phyloP scores from a whole-genome alignment of 2,797 vertebrate genomes.

The Rhinichthys osculus region DNA sequence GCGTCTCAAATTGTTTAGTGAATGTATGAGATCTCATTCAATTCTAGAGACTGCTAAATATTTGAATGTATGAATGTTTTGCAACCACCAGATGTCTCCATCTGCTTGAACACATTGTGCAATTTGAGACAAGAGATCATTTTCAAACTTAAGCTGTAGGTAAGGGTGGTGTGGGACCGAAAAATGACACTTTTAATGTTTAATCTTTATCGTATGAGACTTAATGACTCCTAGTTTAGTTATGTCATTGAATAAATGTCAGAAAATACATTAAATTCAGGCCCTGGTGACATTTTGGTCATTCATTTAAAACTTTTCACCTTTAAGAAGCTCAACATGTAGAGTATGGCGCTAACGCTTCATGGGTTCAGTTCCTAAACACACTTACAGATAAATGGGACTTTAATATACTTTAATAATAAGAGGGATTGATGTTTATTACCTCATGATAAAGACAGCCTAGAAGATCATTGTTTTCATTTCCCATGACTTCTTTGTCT shows the following conservation, averaged over 20 bases:
- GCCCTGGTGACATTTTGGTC: background rate
- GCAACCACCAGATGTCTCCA: conserved; percentile 27
- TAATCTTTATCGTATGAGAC: background rate
- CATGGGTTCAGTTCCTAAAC: background rate
- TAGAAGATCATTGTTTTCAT: background rate
- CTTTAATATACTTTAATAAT: background rate
- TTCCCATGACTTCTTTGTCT: background rate
- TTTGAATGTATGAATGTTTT: background rate
- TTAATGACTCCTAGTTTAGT: background rate
- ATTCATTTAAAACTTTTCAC: background rate
- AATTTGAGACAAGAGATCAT: background rate
- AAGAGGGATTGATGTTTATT: background rate
- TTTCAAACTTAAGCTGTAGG: conserved; percentile 8
- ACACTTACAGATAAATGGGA: background rate
- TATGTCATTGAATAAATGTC: background rate
- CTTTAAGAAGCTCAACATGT: background rate
- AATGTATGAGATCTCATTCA: background rate
- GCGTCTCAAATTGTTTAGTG: background rate
- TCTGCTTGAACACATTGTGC: background rate
- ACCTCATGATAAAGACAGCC: background rate
- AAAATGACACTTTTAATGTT: background rate
- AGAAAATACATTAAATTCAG: background rate
- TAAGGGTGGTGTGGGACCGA: background rate
- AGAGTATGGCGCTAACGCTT: background rate
- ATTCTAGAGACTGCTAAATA: background rate